Percentiles rank a stretch among this genome's conserved stretches.
These are phyloP conservation scores for Melanchra persicariae DNA, from an alignment of 2,888 invertebrate species.

Conservation along the genomic window DNA sequence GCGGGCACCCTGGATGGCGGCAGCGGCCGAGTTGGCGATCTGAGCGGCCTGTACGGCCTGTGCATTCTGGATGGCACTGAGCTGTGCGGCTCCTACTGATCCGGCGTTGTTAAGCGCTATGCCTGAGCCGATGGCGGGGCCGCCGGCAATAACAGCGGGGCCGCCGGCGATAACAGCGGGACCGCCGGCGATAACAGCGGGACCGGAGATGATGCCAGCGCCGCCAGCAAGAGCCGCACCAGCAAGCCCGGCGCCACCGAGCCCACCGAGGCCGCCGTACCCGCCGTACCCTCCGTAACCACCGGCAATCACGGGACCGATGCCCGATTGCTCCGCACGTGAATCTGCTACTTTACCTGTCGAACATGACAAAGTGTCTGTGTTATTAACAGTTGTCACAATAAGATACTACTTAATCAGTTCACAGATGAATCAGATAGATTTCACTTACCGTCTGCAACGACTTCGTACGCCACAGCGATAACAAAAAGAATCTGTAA, in stretches of 20 bases:
- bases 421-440: background rate
- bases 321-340: conserved; percentile 74
- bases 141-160: conserved; percentile 61
- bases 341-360: conserved; percentile 76
- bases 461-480: conserved; percentile 84
- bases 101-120: conserved; percentile 84
- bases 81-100: conserved; percentile 85
- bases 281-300: conserved; percentile 60
- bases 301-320: conserved; percentile 64
- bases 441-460: conserved; percentile 81
- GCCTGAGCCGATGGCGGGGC: conserved; percentile 74
- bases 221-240: conserved; percentile 57
- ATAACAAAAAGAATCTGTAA: conserved; percentile 87
- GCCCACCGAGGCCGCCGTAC: conserved; percentile 45
- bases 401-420: background rate
- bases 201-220: conserved; percentile 63
- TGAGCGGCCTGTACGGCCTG: conserved; percentile 86
- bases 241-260: conserved; percentile 47
- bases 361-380: background rate
- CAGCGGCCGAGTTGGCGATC: conserved; percentile 85
- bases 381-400: background rate
- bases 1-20: conserved; percentile 87
- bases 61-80: conserved; percentile 87
- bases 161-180: conserved; percentile 66
- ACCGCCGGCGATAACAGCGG: conserved; percentile 62